Percentiles rank a stretch among this genome's conserved stretches.
Evolutionary conservation across 2,113 vertebrate species (phyloP).

Genomic region (Tauraco erythrolophus): DNA sequence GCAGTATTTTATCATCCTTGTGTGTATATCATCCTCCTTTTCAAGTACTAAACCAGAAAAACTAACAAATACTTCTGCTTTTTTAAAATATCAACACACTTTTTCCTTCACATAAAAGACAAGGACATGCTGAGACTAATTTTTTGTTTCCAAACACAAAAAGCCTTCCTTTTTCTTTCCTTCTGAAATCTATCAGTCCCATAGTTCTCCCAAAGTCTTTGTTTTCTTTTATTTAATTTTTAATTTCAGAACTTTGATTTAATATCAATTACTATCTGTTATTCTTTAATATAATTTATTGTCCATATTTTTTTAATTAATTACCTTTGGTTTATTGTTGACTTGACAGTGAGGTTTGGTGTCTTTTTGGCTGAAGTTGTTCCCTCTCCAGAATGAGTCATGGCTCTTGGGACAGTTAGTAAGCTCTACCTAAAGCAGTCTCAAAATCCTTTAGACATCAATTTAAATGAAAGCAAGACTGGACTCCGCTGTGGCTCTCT

Average conservation of each 20-base stretch:
- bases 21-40: background rate
- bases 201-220: background rate
- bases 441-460: background rate
- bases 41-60: background rate
- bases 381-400: background rate
- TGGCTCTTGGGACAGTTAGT: background rate
- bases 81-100: background rate
- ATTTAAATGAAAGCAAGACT: background rate
- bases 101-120: background rate
- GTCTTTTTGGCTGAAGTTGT: background rate
- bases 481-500: background rate
- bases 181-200: background rate
- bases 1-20: background rate
- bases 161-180: background rate
- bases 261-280: background rate
- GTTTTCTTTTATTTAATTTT: background rate
- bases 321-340: background rate
- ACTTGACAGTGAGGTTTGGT: background rate
- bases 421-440: background rate
- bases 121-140: background rate
- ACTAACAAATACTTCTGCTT: background rate
- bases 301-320: background rate
- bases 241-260: background rate
- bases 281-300: background rate
- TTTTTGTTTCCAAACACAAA: background rate